Evolutionary conservation across 1,140 invertebrate species (phyloP).

Genomic region (Apocrypta bakeri): DNA sequence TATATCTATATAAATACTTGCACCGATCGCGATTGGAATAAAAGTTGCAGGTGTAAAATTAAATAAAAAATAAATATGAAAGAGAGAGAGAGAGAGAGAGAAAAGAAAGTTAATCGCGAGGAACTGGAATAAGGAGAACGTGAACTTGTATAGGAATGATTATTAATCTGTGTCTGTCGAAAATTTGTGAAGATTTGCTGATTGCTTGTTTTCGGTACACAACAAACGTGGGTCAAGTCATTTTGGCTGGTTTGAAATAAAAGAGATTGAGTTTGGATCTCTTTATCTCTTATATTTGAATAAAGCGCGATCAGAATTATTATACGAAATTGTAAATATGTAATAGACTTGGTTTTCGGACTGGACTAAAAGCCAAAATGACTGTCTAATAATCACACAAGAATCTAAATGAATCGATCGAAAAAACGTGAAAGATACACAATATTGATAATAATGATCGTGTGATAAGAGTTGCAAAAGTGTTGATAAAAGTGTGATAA

Average conservation of each 20-base stretch:
- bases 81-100: neutral
- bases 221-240: neutral
- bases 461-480: conserved; percentile 8
- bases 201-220: neutral
- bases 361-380: neutral
- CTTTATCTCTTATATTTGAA: neutral
- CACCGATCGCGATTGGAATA: neutral
- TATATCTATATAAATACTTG: neutral
- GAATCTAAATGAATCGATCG: neutral
- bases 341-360: no score
- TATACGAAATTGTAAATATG: no score
- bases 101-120: conserved; percentile 19
- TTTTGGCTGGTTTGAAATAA: conserved; percentile 2
- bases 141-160: conserved; percentile 15
- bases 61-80: neutral
- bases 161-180: conserved; percentile 9
- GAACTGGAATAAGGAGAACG: conserved; percentile 34
- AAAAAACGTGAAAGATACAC: conserved; percentile 6
- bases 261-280: neutral
- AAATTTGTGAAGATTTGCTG: conserved; percentile 29
- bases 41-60: neutral
- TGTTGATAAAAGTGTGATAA: neutral
- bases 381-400: neutral
- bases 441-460: neutral
- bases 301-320: no score